Conservation (phyloP, 1,140 invertebrate species). For the Homarus americanus region DNA sequence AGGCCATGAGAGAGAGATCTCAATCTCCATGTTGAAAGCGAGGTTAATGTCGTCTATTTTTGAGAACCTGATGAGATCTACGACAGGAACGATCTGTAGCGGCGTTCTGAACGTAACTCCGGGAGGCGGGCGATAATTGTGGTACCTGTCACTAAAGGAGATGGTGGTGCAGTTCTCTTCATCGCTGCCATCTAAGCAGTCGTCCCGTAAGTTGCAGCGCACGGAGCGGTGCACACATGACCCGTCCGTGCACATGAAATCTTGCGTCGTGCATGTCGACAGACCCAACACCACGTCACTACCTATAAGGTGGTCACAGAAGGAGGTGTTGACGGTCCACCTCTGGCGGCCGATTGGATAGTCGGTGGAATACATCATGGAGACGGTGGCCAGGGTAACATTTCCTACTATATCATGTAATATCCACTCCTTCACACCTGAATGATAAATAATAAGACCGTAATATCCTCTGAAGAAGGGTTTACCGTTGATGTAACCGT, state of each 20-base stretch:
- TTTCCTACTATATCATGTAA: neutral
- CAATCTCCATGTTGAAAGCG: constrained; percentile 57
- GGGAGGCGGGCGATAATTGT: constrained; percentile 45
- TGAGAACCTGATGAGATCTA: constrained; percentile 57
- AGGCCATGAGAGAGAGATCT: constrained; percentile 28
- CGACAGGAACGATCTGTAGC: constrained; percentile 2
- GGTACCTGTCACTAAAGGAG: constrained; percentile 48
- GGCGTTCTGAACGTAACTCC: constrained; percentile 26
- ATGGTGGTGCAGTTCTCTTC: constrained; percentile 59
- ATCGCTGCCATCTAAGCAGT: constrained; percentile 52
- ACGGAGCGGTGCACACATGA: constrained; percentile 37
- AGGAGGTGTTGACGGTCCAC: neutral
- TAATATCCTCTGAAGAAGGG: constrained; percentile 47
- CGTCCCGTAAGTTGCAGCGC: constrained; percentile 52
- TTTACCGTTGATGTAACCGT: constrained; percentile 28
- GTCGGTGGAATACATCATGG: neutral
- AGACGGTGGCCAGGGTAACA: constrained; percentile 1
- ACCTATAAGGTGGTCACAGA: neutral
- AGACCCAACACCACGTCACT: constrained; percentile 15
- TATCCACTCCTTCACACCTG: constrained; percentile 16
- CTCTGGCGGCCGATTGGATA: constrained; percentile 26
- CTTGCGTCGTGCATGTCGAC: constrained; percentile 37
- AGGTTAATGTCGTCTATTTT: constrained; percentile 62
- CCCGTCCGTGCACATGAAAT: constrained; percentile 61
- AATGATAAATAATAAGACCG: constrained; percentile 20